Evolutionary conservation across 2,113 vertebrate species (phyloP), one percentile per base, ranked within the genome.

Genomic region (Oxyruncus cristatus): DNA sequence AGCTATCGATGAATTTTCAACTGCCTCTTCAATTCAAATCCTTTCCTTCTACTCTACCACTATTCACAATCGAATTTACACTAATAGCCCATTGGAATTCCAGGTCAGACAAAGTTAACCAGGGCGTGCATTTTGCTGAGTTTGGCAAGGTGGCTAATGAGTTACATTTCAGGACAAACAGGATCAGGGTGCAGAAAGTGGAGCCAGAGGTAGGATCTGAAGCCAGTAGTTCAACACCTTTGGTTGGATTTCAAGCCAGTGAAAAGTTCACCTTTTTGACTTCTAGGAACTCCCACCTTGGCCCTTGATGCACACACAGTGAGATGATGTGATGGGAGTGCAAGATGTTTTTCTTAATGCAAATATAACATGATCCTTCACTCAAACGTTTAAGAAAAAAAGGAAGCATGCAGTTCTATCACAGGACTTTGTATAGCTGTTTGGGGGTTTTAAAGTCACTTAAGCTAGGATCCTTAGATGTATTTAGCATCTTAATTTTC

Each of bases 401-500:
- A 50, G 7, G 17, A 35, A 83, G 10, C 6, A 27, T 33, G 21
- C 7, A 88, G 7, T 81, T 19, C 11, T 56, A 77, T 41, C 41
- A 55, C 3, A 33, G 15, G 16, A 50, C 11, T 41, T 71, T 35
- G n/a, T 77, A 22, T 9, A 28, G 35, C 27, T 61, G 1, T 30
- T 80, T 46, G 49, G 9, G 9, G 0, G 5, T 42, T 84, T 82
- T 26, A 1, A 27, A 75, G n/a, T 85, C 62, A 70, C 41, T 72
- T 87, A 47, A 42, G 4, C 47, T 93, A 14, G 81, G 37, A 83
- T 61, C 12, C n/a, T 92, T 61, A 30, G 21, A 81, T 50, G 20
- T 56, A 77, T 78, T 93, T 91, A 37, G 12, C n/a, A 68, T 52
- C 11, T 23, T 75, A 82, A 92, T 84, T 94, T 94, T 95, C 89